These are phyloP conservation scores for Bettongia penicillata DNA, from an alignment of 2,113 vertebrate species.

Conservation along the genomic window DNA sequence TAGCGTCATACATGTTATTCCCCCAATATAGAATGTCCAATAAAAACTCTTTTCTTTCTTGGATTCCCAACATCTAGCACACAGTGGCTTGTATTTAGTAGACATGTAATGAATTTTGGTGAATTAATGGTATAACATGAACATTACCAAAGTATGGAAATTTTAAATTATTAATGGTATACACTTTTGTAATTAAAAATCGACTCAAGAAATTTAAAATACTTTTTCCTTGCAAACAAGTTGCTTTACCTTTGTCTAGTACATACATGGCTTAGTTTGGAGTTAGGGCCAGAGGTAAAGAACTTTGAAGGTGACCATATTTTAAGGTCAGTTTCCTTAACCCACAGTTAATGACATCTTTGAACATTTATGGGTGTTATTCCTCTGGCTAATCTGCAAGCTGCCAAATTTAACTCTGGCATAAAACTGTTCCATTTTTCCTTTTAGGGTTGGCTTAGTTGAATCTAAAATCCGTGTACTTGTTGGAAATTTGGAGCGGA, in stretches of 20 bases:
- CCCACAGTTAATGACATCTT: slow-evolving; percentile 30
- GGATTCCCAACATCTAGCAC: not conserved
- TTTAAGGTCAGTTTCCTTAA: not conserved
- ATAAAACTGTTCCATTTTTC: not conserved
- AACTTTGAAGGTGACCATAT: not conserved
- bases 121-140: not conserved
- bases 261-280: not conserved
- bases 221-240: not conserved
- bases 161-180: not conserved
- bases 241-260: not conserved
- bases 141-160: not conserved
- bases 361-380: slow-evolving; percentile 30
- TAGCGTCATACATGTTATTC: not conserved
- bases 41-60: not conserved
- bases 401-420: slow-evolving; percentile 34
- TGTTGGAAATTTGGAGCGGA: slow-evolving; percentile 96
- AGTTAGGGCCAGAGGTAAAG: not conserved
- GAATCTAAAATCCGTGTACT: slow-evolving; percentile 99
- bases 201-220: not conserved
- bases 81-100: not conserved
- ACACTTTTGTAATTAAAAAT: not conserved
- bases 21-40: not conserved
- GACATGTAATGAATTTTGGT: not conserved
- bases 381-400: not conserved
- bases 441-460: slow-evolving; percentile 93